Evolutionary conservation across 2,797 vertebrate species (phyloP).

Genomic region (Myotis daubentonii): DNA sequence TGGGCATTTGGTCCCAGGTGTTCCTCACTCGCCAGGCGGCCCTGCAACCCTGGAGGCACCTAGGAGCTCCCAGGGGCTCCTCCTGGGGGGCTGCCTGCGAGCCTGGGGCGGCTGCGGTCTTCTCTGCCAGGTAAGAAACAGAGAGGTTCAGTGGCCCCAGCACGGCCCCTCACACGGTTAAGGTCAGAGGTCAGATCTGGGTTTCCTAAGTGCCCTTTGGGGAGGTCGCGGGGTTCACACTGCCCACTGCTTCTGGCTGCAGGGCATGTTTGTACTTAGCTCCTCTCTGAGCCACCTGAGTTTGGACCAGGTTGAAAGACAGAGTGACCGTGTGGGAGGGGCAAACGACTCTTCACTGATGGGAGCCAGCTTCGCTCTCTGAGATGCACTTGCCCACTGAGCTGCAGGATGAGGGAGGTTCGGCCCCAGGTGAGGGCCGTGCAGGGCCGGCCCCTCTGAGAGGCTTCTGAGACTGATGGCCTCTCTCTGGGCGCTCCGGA

Average conservation of each 20-base stretch:
- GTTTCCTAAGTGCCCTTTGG: not conserved
- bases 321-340: not conserved
- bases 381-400: too few species aligned
- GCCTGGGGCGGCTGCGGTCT: not conserved
- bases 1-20: not conserved
- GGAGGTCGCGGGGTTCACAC: not conserved
- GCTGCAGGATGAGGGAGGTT: too few species aligned
- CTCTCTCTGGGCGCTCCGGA: not conserved
- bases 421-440: not conserved
- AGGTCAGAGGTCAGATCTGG: too few species aligned
- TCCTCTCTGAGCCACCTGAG: not conserved
- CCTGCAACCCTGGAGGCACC: too few species aligned
- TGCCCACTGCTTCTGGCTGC: not conserved
- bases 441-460: too few species aligned
- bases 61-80: not conserved
- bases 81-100: not conserved
- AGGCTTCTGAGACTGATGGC: not conserved
- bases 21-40: accelerated
- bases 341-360: too few species aligned
- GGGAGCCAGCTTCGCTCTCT: too few species aligned
- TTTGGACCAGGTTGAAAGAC: not conserved
- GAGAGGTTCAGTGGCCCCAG: not conserved
- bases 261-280: not conserved
- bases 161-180: not conserved
- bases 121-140: not conserved